A percentile compares a stretch with the other conserved stretches of the same genome.
phyloP scores from a whole-genome alignment of 2,113 vertebrate genomes.

The Empidonax traillii region DNA sequence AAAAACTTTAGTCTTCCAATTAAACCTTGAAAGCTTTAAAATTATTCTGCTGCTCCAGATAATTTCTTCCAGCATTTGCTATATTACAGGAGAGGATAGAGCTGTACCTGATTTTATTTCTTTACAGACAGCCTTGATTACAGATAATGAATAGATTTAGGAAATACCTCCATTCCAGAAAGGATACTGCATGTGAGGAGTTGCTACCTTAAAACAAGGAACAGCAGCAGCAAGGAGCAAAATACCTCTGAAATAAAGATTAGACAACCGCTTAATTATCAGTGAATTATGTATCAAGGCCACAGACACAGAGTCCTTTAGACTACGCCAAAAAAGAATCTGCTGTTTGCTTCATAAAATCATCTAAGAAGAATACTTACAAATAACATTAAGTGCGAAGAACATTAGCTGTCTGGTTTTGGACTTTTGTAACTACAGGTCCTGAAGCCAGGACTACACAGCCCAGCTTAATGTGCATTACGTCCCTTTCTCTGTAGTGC shows the following conservation, averaged over 20 bases:
- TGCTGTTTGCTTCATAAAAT: not conserved
- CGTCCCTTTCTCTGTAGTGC: not conserved
- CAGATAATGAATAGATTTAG: not conserved
- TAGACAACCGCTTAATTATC: not conserved
- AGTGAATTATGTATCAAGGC: not conserved
- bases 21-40: not conserved
- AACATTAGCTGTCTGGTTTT: not conserved
- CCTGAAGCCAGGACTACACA: not conserved
- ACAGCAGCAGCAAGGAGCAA: not conserved
- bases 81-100: not conserved
- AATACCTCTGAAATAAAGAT: not conserved
- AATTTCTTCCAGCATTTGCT: not conserved
- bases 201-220: not conserved
- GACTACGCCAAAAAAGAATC: not conserved
- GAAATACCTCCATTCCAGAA: not conserved
- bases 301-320: not conserved
- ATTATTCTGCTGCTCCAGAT: not conserved
- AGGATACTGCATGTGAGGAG: not conserved
- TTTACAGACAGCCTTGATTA: not conserved
- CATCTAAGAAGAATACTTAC: not conserved
- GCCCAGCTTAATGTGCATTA: not conserved
- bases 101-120: not conserved
- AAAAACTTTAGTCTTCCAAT: not conserved
- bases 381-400: not conserved
- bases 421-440: not conserved